phyloP scores from a whole-genome alignment of 2,888 invertebrate species.

The Trichacis sp. region DNA sequence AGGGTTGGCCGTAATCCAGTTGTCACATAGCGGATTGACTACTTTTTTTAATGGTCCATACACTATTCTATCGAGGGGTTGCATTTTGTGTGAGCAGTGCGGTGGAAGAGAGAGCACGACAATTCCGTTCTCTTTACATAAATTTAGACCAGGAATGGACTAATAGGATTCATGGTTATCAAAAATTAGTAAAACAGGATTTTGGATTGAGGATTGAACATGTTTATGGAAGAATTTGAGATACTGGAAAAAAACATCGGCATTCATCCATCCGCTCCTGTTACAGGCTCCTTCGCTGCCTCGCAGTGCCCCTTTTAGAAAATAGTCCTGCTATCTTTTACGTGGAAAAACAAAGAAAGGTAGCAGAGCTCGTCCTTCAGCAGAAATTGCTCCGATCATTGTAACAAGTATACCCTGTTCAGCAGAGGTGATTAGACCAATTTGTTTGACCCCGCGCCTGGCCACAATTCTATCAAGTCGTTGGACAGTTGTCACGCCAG shows the following conservation, averaged over 20 bases:
- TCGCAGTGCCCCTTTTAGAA: constrained; percentile 51
- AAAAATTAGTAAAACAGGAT: constrained; percentile 48
- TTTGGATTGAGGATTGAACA: constrained; percentile 18
- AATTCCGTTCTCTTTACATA: constrained; percentile 54
- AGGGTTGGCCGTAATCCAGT: constrained; percentile 50
- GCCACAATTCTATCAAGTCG: constrained; percentile 60
- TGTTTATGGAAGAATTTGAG: constrained; percentile 41
- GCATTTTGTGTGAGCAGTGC: too few relatives aligned
- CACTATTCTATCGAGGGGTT: constrained; percentile 55
- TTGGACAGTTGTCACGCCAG: constrained; percentile 52
- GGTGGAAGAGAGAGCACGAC: constrained; percentile 55
- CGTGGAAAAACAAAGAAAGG: constrained; percentile 62
- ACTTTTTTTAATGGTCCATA: constrained; percentile 58
- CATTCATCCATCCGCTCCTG: constrained; percentile 51
- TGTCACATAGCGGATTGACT: constrained; percentile 48
- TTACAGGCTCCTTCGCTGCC: constrained; percentile 47
- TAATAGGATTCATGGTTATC: constrained; percentile 40
- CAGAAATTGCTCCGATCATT: constrained; percentile 49
- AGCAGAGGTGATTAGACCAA: constrained; percentile 59
- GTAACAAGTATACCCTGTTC: constrained; percentile 59
- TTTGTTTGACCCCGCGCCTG: constrained; percentile 57
- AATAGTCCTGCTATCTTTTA: constrained; percentile 47
- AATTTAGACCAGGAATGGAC: constrained; percentile 43
- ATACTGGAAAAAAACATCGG: constrained; percentile 38
- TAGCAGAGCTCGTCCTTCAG: constrained; percentile 55